Conservation (phyloP, 1,140 invertebrate genomes). For the Reticulitermes speratus region DNA sequence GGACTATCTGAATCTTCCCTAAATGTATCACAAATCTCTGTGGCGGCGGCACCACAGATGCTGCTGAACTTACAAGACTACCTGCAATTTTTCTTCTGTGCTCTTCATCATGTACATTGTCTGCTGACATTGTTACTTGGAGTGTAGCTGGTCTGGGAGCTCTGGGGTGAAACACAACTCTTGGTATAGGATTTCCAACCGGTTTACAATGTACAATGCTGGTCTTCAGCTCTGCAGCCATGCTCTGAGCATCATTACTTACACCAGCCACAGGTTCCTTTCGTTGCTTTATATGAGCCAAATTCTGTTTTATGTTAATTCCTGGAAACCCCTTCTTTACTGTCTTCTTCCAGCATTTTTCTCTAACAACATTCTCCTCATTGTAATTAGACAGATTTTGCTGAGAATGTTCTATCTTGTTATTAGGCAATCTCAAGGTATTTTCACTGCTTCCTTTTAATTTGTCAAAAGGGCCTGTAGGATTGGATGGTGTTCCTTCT, state of each 20-base stretch:
- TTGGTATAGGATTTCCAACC: background rate
- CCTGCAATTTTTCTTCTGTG: background rate
- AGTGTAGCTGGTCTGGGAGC: background rate
- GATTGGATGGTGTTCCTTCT: background rate
- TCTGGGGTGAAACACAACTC: background rate
- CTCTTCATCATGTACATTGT: background rate
- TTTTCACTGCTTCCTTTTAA: background rate
- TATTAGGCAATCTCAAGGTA: background rate
- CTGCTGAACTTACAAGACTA: constrained; percentile 35
- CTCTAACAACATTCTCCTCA: background rate
- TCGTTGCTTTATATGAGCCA: background rate
- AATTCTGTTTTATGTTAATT: background rate
- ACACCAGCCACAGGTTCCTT: background rate
- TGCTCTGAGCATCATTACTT: background rate
- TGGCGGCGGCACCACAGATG: constrained; percentile 25
- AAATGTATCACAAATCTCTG: constrained; percentile 47
- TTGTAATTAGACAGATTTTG: background rate
- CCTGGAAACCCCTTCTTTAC: background rate
- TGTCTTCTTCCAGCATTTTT: background rate
- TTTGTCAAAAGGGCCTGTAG: background rate
- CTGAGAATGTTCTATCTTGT: background rate
- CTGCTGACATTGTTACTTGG: background rate
- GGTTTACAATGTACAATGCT: too few species aligned
- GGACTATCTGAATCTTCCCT: constrained; percentile 48
- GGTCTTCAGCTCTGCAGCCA: too few species aligned